A percentile compares a stretch with the other conserved stretches of the same genome.
These are phyloP conservation scores for Riparia riparia DNA, from an alignment of 2,113 vertebrate species.

Conservation along the genomic window DNA sequence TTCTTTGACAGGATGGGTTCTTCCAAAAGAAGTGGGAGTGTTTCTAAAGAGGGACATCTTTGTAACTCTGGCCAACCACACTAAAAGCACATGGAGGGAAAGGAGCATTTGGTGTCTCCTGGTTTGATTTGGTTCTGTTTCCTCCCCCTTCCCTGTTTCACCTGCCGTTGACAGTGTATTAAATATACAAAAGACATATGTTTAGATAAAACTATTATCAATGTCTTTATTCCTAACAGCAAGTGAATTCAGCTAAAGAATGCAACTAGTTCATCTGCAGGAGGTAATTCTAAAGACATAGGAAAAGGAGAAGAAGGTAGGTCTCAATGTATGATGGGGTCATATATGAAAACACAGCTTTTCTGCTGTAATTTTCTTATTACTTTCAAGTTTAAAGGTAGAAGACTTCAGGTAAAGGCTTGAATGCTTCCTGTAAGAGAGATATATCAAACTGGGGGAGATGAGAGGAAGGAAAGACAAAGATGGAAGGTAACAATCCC, in stretches of 20 bases:
- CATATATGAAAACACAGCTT: neutral
- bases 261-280: neutral
- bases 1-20: neutral
- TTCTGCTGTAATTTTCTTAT: neutral
- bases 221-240: neutral
- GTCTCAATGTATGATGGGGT: neutral
- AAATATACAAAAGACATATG: neutral
- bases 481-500: neutral
- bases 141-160: neutral
- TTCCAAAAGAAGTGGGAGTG: neutral
- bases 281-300: neutral
- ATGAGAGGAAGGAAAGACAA: neutral
- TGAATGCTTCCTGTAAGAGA: neutral
- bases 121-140: neutral
- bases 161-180: neutral
- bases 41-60: neutral
- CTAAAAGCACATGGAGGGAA: neutral
- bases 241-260: conserved; percentile 28
- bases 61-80: neutral
- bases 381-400: neutral
- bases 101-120: neutral
- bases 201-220: neutral
- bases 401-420: neutral
- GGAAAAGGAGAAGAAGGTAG: neutral
- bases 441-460: neutral